phyloP scores from a whole-genome alignment of 2,797 vertebrate genomes.

The Peromyscus eremicus region DNA sequence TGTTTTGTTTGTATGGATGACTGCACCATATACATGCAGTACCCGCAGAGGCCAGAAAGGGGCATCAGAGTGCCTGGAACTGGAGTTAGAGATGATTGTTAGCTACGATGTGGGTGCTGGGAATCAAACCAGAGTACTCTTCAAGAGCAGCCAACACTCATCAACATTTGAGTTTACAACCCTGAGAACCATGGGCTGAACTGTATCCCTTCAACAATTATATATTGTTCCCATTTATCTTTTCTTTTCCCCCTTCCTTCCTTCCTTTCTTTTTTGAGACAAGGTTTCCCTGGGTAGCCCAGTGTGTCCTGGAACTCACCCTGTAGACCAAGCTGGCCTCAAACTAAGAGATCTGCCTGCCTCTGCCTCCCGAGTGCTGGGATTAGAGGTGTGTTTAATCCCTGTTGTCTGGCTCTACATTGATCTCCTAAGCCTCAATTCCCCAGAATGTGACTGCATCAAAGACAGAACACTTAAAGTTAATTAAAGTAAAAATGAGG shows the following conservation, averaged over 20 bases:
- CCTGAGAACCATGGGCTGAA: background rate
- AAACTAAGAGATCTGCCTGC: background rate
- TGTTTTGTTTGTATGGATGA: background rate
- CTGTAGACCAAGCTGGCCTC: background rate
- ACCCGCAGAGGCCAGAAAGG: background rate
- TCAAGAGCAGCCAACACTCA: background rate
- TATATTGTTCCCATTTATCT: background rate
- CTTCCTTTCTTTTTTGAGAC: too few relatives aligned
- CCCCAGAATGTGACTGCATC: background rate
- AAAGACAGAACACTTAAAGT: background rate
- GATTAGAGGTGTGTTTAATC: background rate
- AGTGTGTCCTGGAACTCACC: background rate
- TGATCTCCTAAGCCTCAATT: background rate
- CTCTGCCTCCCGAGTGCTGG: background rate
- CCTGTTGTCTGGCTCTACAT: background rate
- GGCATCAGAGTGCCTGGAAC: background rate
- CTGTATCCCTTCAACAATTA: background rate
- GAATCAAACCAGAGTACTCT: background rate
- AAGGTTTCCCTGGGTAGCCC: background rate
- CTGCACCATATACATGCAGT: background rate
- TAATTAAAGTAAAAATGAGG: background rate
- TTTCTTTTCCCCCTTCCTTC: too few relatives aligned
- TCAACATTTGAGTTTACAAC: slow-evolving; percentile 12
- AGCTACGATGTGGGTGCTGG: background rate
- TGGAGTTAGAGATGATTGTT: background rate